Conservation (phyloP, 2,113 vertebrate species). For the Struthio camelus region DNA sequence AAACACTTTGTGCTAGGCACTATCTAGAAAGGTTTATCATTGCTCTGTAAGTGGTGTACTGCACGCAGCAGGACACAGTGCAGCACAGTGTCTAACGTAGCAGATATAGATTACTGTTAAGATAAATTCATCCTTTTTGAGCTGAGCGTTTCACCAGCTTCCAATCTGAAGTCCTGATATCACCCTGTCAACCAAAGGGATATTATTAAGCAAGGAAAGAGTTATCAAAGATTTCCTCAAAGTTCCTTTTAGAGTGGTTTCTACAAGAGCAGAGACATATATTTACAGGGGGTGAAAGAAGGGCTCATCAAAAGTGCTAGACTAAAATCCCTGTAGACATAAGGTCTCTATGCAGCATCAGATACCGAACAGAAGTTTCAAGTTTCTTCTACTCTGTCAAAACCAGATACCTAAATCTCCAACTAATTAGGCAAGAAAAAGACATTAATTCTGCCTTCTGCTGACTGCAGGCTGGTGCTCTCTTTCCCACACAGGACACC, state of each 20-base stretch:
- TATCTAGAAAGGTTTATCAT: conserved; percentile 34
- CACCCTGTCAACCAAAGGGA: conserved; percentile 2
- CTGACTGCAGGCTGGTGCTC: not conserved
- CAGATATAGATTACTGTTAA: conserved; percentile 46
- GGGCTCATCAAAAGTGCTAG: conserved; percentile 23
- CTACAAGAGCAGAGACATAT: not conserved
- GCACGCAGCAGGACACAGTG: conserved; percentile 40
- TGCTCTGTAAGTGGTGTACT: conserved; percentile 1
- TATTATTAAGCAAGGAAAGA: conserved; percentile 42
- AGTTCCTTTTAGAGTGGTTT: conserved; percentile 32
- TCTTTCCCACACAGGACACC: not conserved
- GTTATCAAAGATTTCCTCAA: conserved; percentile 51
- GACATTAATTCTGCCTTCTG: conserved; percentile 5
- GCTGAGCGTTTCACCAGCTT: conserved; percentile 17
- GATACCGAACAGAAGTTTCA: not conserved
- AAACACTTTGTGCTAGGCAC: conserved; percentile 1
- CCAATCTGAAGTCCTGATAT: conserved; percentile 41
- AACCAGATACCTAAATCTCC: not conserved
- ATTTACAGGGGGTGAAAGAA: conserved; percentile 28
- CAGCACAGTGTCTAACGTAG: conserved; percentile 14
- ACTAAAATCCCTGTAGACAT: not conserved
- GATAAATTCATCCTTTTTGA: conserved; percentile 50
- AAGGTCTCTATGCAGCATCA: not conserved
- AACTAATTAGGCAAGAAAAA: conserved; percentile 31
- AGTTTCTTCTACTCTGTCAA: not conserved